Conservation (phyloP, 2,888 invertebrate genomes). For the Nomada fucata region DNA sequence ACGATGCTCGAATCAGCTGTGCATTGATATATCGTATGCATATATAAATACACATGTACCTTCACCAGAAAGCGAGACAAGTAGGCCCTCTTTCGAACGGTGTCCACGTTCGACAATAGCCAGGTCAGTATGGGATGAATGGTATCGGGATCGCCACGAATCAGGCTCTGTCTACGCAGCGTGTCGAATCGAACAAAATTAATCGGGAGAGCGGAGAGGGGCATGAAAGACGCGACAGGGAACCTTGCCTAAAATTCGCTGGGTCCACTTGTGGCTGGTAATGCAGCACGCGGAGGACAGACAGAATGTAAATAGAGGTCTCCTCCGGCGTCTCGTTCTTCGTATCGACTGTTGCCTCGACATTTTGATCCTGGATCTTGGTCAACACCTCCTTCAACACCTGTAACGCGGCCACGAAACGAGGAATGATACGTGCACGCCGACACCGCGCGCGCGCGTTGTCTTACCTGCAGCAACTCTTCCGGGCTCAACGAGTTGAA, state of each 20-base stretch:
- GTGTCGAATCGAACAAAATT: not conserved
- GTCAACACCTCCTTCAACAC: conserved; percentile 88
- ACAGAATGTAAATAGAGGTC: conserved; percentile 89
- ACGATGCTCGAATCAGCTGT: not conserved
- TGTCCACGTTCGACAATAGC: conserved; percentile 90
- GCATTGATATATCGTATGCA: not conserved
- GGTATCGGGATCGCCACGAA: conserved; percentile 90
- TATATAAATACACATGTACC: conserved; percentile 60
- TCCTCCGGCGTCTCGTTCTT: conserved; percentile 91
- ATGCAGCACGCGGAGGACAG: conserved; percentile 90
- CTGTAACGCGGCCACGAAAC: conserved; percentile 61
- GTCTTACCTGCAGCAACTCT: conserved; percentile 89
- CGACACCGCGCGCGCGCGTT: not conserved
- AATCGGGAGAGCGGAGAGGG: not conserved
- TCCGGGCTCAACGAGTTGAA: conserved; percentile 92
- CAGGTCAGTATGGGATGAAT: conserved; percentile 92
- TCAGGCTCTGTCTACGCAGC: conserved; percentile 86
- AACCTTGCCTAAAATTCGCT: conserved; percentile 74
- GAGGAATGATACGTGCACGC: not conserved
- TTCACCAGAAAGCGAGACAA: conserved; percentile 86
- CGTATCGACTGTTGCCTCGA: conserved; percentile 89
- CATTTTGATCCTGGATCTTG: conserved; percentile 85
- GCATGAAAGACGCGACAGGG: not conserved
- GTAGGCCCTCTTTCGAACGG: conserved; percentile 93
- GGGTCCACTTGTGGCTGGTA: conserved; percentile 88